These are phyloP conservation scores for Mesorhabditis sp. DNA, from an alignment of 2,888 invertebrate genomes.

Conservation along the genomic window DNA sequence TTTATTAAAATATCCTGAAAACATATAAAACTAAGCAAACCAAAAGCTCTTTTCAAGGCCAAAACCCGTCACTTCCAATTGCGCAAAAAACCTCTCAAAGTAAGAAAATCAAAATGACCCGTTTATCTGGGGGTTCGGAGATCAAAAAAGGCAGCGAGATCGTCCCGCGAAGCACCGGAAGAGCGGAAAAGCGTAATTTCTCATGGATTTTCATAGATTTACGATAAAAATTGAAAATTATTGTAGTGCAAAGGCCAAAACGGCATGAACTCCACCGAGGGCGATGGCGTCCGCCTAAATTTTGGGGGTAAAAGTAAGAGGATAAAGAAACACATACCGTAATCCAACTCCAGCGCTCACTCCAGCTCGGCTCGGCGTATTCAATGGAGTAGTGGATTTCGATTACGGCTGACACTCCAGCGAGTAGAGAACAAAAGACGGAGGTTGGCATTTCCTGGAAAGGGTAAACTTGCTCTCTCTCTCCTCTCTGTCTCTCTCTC, in stretches of 20 bases:
- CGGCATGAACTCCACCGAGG: constrained; percentile 47
- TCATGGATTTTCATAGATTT: too few relatives aligned
- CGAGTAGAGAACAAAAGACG: constrained; percentile 45
- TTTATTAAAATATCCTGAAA: too few relatives aligned
- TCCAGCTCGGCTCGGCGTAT: constrained; percentile 37
- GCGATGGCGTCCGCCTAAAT: constrained; percentile 35
- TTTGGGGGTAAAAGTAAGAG: not conserved
- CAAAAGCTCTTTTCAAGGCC: too few relatives aligned
- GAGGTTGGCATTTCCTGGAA: constrained; percentile 53
- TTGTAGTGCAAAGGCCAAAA: constrained; percentile 42
- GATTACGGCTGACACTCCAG: constrained; percentile 48
- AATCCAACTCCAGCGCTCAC: constrained; percentile 45
- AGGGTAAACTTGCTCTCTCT: not conserved
- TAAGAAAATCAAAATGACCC: too few relatives aligned
- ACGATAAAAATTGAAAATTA: constrained; percentile 12
- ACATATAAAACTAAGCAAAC: too few relatives aligned
- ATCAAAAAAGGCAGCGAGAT: too few relatives aligned
- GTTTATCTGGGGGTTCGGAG: too few relatives aligned
- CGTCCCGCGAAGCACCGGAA: too few relatives aligned
- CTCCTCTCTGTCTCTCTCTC: not conserved
- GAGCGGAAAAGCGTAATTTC: too few relatives aligned
- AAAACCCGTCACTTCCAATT: too few relatives aligned
- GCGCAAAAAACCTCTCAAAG: too few relatives aligned
- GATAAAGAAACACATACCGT: constrained; percentile 26
- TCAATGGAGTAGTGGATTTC: constrained; percentile 53